Evolutionary conservation across 2,113 vertebrate genomes (phyloP).

Genomic region (Panthera uncia): DNA sequence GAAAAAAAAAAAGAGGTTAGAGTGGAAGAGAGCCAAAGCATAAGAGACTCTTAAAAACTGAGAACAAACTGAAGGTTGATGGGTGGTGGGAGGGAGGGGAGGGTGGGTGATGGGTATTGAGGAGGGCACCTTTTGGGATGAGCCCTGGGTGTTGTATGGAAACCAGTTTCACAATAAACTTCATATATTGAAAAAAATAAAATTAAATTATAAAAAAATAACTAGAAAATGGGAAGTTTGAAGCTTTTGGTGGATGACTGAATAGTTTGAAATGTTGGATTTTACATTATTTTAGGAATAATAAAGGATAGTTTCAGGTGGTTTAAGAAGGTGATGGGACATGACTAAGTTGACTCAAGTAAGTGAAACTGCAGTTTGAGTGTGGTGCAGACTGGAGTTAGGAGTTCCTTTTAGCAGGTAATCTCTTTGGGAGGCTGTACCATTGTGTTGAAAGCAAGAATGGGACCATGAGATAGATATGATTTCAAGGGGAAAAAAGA

Average conservation of each 20-base stretch:
- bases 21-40: too few species aligned
- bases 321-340: neutral
- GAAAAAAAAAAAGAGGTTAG: too few species aligned
- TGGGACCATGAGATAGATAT: neutral
- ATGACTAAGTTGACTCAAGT: neutral
- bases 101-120: too few species aligned
- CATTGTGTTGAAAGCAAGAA: neutral
- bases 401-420: too few species aligned
- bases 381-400: neutral
- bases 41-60: too few species aligned
- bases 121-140: too few species aligned
- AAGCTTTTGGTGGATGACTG: neutral
- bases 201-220: neutral
- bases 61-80: too few species aligned
- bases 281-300: neutral
- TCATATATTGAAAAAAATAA: too few species aligned
- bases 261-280: neutral
- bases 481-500: neutral
- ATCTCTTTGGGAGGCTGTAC: neutral
- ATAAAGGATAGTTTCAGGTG: neutral
- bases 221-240: neutral
- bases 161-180: too few species aligned
- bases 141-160: too few species aligned
- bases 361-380: neutral
- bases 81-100: too few species aligned